Conservation (phyloP, 2,888 invertebrate genomes). For the Harmothoe impar region DNA sequence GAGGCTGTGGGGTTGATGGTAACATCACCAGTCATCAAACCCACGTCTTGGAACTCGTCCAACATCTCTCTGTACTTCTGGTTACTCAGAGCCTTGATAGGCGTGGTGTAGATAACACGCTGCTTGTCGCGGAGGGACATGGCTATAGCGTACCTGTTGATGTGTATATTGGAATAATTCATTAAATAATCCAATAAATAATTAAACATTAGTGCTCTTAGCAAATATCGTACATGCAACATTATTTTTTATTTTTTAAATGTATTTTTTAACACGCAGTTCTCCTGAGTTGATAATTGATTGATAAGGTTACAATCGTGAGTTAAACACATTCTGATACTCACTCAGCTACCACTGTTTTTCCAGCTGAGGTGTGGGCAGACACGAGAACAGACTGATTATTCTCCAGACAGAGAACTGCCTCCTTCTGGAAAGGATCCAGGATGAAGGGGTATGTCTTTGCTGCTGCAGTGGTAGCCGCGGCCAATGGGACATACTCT, state of each 20-base stretch:
- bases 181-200: background rate
- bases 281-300: no score
- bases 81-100: conserved; percentile 99
- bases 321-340: conserved; percentile 79
- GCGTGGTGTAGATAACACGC: conserved; percentile 99
- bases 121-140: conserved; percentile 96
- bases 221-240: no score
- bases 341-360: conserved; percentile 98
- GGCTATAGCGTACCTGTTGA: conserved; percentile 92
- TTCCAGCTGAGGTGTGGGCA: conserved; percentile 99
- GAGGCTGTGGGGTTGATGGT: conserved; percentile 99
- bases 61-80: conserved; percentile 99
- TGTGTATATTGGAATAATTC: background rate
- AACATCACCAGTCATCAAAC: conserved; percentile 98
- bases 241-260: no score
- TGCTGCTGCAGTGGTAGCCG: conserved; percentile 87
- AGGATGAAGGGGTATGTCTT: conserved; percentile 96
- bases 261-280: no score
- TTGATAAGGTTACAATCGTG: no score
- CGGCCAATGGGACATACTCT: conserved; percentile 88
- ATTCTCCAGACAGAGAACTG: conserved; percentile 97
- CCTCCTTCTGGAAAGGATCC: conserved; percentile 99
- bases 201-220: background rate
- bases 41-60: conserved; percentile 98
- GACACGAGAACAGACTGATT: conserved; percentile 99